These are phyloP conservation scores for Steatocranus sp. DNA, from an alignment of 2,797 vertebrate genomes.

Conservation along the genomic window DNA sequence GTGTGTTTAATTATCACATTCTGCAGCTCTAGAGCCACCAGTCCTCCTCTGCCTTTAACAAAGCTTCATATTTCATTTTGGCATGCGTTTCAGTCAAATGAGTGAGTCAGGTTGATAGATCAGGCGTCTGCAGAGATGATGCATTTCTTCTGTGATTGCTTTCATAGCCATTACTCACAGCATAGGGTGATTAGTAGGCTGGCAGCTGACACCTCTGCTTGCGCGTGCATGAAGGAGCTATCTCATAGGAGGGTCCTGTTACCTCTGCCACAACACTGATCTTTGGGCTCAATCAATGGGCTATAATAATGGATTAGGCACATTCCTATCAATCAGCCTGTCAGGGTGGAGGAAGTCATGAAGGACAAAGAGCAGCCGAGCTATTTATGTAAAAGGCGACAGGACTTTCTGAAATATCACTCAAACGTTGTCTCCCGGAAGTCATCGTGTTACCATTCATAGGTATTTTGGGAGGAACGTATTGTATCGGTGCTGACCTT, in stretches of 20 bases:
- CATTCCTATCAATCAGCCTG: conserved; percentile 47
- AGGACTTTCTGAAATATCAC: conserved; percentile 33
- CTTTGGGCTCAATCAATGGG: conserved; percentile 55
- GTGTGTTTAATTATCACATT: conserved; percentile 63
- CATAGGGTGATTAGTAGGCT: conserved; percentile 62
- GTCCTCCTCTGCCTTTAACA: conserved; percentile 49
- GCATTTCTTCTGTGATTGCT: conserved; percentile 69
- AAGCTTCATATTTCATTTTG: conserved; percentile 65
- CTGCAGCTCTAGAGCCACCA: conserved; percentile 20
- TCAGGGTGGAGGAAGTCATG: not conserved
- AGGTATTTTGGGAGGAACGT: conserved; percentile 40
- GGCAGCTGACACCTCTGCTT: conserved; percentile 49
- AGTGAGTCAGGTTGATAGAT: conserved; percentile 64
- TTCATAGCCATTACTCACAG: conserved; percentile 69
- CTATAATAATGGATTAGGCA: conserved; percentile 58
- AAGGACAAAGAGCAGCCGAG: conserved; percentile 16
- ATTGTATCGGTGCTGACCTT: conserved; percentile 28
- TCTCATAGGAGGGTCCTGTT: conserved; percentile 54
- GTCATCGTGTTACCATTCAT: conserved; percentile 40
- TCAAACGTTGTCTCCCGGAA: conserved; percentile 17
- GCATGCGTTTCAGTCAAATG: conserved; percentile 69
- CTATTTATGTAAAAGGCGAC: conserved; percentile 32
- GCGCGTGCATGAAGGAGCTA: conserved; percentile 24
- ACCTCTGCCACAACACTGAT: conserved; percentile 40
- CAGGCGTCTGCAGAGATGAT: conserved; percentile 62